Percentiles rank a stretch among this genome's conserved stretches.
phyloP scores from a whole-genome alignment of 1,140 invertebrate genomes.

The Helicoverpa armigera region DNA sequence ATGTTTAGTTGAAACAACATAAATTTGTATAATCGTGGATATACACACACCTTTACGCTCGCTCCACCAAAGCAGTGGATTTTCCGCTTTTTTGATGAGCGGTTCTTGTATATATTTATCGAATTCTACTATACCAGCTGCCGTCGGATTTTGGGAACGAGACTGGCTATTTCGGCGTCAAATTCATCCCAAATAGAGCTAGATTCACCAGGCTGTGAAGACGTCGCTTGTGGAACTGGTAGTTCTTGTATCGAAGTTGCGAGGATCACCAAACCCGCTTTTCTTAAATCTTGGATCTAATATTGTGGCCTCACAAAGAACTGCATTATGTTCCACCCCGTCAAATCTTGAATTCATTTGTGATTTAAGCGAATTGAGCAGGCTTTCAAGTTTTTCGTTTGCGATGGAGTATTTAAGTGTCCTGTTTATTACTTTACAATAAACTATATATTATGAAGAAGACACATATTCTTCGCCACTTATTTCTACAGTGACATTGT shows the following conservation, averaged over 20 bases:
- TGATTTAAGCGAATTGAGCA: background rate
- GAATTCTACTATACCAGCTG: background rate
- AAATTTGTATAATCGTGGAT: background rate
- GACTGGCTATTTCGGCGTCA: background rate
- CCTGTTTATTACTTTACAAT: slow-evolving; percentile 32
- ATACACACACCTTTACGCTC: background rate
- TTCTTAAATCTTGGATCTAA: slow-evolving; percentile 60
- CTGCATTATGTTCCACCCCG: slow-evolving; percentile 44
- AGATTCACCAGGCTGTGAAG: background rate
- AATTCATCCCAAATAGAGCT: slow-evolving; percentile 12
- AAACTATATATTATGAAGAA: slow-evolving; percentile 55
- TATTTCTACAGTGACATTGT: slow-evolving; percentile 66
- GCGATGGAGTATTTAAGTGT: background rate
- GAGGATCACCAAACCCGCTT: background rate
- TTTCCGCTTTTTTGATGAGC: background rate
- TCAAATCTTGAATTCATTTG: slow-evolving; percentile 35
- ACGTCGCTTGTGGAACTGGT: background rate
- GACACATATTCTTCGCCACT: slow-evolving; percentile 64
- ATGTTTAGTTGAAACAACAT: background rate
- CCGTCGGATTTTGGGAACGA: background rate
- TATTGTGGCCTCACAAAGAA: slow-evolving; percentile 53
- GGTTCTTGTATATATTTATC: background rate
- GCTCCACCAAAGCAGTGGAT: background rate
- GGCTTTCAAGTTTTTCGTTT: background rate
- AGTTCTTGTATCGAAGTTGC: background rate